Conservation (phyloP, 2,113 vertebrate genomes). For the Sakesphorus luctuosus region DNA sequence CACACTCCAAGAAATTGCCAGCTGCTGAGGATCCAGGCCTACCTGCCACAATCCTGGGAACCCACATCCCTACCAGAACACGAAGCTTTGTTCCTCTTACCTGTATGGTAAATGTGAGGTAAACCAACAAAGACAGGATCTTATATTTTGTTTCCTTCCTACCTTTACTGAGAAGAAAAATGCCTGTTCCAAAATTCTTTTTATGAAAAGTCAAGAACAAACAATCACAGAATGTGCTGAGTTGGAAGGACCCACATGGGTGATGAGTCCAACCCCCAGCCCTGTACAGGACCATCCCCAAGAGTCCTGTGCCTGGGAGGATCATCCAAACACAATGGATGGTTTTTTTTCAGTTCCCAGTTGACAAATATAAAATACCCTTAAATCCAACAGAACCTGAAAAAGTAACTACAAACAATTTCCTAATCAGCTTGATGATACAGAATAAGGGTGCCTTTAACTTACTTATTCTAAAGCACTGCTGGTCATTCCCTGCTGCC, state of each 20-base stretch:
- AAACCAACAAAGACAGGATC: neutral
- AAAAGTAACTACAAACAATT: neutral
- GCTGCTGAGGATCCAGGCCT: neutral
- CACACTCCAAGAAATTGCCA: neutral
- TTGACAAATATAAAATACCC: neutral
- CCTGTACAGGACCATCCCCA: neutral
- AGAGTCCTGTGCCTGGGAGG: neutral
- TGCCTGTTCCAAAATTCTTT: neutral
- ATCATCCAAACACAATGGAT: neutral
- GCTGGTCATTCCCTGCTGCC: slow-evolving; percentile 25
- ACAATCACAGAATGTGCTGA: neutral
- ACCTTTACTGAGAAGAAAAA: neutral
- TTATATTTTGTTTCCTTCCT: neutral
- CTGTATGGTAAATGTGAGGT: neutral
- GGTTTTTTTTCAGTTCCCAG: neutral
- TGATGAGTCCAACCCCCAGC: neutral
- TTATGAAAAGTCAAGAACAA: neutral
- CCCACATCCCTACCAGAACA: neutral
- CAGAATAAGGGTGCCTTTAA: slow-evolving; percentile 13
- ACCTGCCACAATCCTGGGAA: neutral
- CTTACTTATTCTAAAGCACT: neutral
- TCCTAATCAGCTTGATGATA: neutral
- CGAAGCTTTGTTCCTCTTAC: neutral
- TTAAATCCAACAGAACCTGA: neutral
- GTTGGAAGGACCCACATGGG: neutral